Evolutionary conservation across 2,888 invertebrate genomes (phyloP), one percentile per base, ranked within the genome.

Genomic region (Synanthedon myopaeformis): DNA sequence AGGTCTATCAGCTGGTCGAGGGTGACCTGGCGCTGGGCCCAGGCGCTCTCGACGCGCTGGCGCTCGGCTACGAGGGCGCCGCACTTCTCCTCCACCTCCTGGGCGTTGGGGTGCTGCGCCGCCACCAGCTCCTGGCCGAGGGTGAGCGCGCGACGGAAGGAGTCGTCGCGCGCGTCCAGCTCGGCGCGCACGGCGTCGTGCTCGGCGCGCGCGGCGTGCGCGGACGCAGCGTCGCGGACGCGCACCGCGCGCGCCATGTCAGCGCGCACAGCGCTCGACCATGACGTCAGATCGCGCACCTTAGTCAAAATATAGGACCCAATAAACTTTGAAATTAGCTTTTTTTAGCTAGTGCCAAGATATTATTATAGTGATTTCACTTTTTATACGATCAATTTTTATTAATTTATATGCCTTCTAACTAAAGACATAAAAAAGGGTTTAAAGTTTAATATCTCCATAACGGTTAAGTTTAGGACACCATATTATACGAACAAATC

Each of bases 1-100:
- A 97, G 89, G 79, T 98, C 97, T 58, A 96, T 95, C 58, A 96
- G 90, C 76, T 98, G 96, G 74, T 96, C 96, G 49, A 97, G 80
- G 67, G 95, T 93, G 52, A 96, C 92, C 74, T 96, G 96, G 65
- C 96, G 93, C 53, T 93, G 91, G 59, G 95, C 94, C 96, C 97
- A 98, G 1, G 95, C 94, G 0, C 91, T 90, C 67, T 94, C 93
- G 28, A 97, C 86, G 53, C 91, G 91, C 55, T 93, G 92, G 0
- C 95, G 89, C 70, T 96, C 96, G 57, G 93, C 92, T 56, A 95
- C 79, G 56, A 97, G 82, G 35, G 93, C 92, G 3, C 90, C 89
- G 64, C 94, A 93, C 63, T 92, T 92, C 69, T 95, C 95, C 63
- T 93, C 92, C 0, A 96, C 93, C 73, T 96, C 94, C 1, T 45